phyloP scores from a whole-genome alignment of 2,888 invertebrate species.

The Drosophila mimica region DNA sequence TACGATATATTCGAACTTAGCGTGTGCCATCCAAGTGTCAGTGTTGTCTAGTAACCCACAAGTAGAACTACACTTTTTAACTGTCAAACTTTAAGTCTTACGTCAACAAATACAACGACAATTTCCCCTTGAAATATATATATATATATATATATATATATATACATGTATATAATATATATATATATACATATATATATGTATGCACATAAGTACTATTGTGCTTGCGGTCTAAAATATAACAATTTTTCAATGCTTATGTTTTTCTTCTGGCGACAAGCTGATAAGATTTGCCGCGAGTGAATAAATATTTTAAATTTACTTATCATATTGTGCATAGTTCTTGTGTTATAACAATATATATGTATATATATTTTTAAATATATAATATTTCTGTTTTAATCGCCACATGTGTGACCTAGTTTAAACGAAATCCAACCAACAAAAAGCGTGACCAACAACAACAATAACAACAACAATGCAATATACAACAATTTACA shows the following conservation, averaged over 20 bases:
- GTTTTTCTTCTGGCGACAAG: constrained; percentile 38
- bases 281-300: constrained; percentile 70
- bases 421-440: constrained; percentile 58
- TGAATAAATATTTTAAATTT: constrained; percentile 32
- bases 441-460: constrained; percentile 53
- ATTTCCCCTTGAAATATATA: constrained; percentile 15
- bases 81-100: constrained; percentile 49
- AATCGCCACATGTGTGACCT: constrained; percentile 79
- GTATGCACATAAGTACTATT: constrained; percentile 3
- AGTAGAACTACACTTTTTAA: constrained; percentile 12
- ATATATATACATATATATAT: neutral
- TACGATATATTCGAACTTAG: constrained; percentile 24
- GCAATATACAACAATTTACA: constrained; percentile 50
- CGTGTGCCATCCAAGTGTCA: constrained; percentile 53
- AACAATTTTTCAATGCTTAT: constrained; percentile 47
- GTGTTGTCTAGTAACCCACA: constrained; percentile 25
- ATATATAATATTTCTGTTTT: constrained; percentile 62
- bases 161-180: constrained; percentile 2
- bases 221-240: constrained; percentile 15
- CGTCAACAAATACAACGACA: constrained; percentile 45
- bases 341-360: constrained; percentile 53
- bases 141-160: constrained; percentile 10
- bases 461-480: constrained; percentile 42
- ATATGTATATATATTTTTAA: constrained; percentile 16
- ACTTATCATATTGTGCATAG: constrained; percentile 67